Evolutionary conservation across 2,797 vertebrate genomes (phyloP), one percentile per base, ranked within the genome.

Genomic region (Sebastes nivosus): DNA sequence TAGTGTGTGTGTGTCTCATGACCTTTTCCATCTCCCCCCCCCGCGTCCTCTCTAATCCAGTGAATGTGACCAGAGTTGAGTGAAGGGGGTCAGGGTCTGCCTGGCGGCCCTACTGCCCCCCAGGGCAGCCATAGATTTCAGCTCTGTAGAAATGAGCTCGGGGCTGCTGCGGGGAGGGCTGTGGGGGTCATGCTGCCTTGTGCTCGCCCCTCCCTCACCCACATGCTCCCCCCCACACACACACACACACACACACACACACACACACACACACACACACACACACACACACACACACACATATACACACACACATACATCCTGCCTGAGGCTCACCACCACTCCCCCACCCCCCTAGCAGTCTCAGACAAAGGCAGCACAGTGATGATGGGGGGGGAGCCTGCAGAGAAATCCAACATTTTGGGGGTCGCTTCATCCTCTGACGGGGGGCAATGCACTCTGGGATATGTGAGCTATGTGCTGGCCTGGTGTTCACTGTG

Each of bases 41-140:
- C 10, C 32, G 34, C 32, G 34, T 36, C 34, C 34, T 36, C 34
- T 36, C 36, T 38, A 38, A 38, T 38, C 36, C 92, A 96, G 95
- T 95, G 95, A 97, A 94, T 96, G 95, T 97, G 96, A 97, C 95
- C 96, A 71, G 9, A 82, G 76, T 60, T 83, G 83, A 91, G 78
- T 93, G 90, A 96, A 97, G 95, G 95, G 96, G 97, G 97, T 97
- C 97, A 97, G 95, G 91, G 94, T 94, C 94, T 93, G 96, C 96
- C 96, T 94, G 52, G 81, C 94, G 96, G 93, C 95, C 93, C 61
- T 46, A 34, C 16, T 34, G 2, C 20, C 94, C 95, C 94, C 92
- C 90, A 95, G 95, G 95, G 95, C 95, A 96, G 94, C 96, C 96
- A 96, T 94, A 90, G 93, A 95, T 96, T 95, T 95, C 93, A 96